These are phyloP conservation scores for Agrochola macilenta DNA, from an alignment of 2,888 invertebrate species.

Conservation along the genomic window DNA sequence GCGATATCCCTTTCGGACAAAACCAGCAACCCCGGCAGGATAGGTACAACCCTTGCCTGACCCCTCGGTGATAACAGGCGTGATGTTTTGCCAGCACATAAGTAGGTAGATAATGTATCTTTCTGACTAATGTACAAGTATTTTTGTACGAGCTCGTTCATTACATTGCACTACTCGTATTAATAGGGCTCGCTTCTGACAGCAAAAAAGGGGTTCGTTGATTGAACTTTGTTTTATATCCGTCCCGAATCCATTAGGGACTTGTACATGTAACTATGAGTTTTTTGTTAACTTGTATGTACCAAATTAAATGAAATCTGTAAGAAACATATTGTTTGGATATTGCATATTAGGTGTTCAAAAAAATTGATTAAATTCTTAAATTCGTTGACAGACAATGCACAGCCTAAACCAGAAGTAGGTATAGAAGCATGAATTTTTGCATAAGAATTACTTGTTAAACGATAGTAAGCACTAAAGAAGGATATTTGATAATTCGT, in stretches of 20 bases:
- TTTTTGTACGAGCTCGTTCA: conserved; percentile 8
- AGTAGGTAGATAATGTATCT: not conserved
- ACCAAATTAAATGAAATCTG: not conserved
- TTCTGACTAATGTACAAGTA: not conserved
- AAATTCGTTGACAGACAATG: no score
- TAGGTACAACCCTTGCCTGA: not conserved
- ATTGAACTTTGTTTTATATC: conserved; percentile 49
- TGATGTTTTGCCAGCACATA: not conserved
- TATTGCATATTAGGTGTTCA: not conserved
- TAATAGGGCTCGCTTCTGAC: conserved; percentile 17
- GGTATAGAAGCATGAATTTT: no score
- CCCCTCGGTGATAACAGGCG: not conserved
- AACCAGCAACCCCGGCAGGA: no score
- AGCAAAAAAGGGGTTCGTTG: conserved; percentile 49
- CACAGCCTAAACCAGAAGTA: no score
- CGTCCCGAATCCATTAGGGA: conserved; percentile 38
- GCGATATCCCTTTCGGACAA: no score
- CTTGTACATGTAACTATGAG: conserved; percentile 9
- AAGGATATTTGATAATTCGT: no score
- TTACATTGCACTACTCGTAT: conserved; percentile 15
- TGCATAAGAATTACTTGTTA: no score
- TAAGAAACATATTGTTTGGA: not conserved
- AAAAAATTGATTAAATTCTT: no score
- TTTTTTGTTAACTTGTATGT: conserved; percentile 3
- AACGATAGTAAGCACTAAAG: no score